Conservation (phyloP, 2,113 vertebrate species). For the Sebastes schlegelii region DNA sequence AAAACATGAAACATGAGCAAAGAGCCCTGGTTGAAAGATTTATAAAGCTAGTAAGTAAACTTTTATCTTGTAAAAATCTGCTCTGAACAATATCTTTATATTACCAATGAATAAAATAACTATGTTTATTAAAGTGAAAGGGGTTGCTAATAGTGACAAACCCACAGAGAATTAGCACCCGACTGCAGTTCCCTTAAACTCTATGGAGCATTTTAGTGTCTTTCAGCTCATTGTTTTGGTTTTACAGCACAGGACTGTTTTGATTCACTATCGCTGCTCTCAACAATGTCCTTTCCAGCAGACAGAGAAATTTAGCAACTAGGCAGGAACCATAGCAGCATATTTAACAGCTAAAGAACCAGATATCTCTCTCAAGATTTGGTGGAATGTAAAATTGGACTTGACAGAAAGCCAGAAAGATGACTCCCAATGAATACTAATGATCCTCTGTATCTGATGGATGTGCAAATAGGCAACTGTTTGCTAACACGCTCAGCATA, state of each 20-base stretch:
- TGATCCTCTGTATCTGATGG: not conserved
- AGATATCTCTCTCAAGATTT: not conserved
- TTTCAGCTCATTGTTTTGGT: not conserved
- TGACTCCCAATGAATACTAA: not conserved
- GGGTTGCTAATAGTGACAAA: not conserved
- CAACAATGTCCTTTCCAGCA: not conserved
- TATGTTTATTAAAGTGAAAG: not conserved
- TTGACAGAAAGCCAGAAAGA: not conserved
- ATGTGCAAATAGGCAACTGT: not conserved
- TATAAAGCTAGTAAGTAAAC: not conserved
- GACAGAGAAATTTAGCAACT: not conserved
- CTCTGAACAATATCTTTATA: not conserved
- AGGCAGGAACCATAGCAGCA: too few relatives aligned
- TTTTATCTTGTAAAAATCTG: not conserved
- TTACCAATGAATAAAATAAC: not conserved
- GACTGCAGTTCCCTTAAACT: not conserved
- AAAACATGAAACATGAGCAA: not conserved
- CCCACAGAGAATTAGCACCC: not conserved
- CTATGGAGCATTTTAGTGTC: not conserved
- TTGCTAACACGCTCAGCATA: not conserved
- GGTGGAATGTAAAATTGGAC: not conserved
- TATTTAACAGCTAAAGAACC: not conserved
- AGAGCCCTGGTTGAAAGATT: not conserved
- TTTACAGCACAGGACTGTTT: not conserved
- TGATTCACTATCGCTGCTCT: not conserved